Evolutionary conservation across 1,140 invertebrate genomes (phyloP), one percentile per base, ranked within the genome.

Genomic region (Euura lappo): DNA sequence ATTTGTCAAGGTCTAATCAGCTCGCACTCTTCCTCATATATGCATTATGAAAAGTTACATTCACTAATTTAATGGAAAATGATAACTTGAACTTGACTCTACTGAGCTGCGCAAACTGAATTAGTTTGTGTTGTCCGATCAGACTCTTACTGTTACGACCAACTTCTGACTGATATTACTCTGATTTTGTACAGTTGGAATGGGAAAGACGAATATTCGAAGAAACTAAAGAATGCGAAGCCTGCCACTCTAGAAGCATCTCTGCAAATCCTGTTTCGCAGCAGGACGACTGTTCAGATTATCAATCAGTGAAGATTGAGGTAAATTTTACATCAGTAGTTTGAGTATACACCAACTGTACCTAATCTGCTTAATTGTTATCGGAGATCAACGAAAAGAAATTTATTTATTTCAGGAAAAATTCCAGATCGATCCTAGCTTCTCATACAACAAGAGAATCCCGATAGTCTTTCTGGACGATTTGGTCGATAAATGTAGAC

Each of bases 271-370:
- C 90, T 72, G 81, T 88, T 43, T 83, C 92, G 64, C 88, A 91
- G 68, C 89, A 91, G 77, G 87, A 91, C 71, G 91, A 93, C 80
- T 96, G 92, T 81, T 92, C 92, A 77, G 96, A 98, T 89, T 97
- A 95, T 87, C 96, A 97, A 88, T 96, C 98, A 90, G 92, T 98
- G 28, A 96, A 96, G 89, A 90, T 95, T 80, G 94, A 95, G 87
- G 93, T 92, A 87, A 72, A 76, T 75, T 43, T 76, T 8, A 11
- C 45, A 6, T 69, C 11, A 45, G 11, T 66, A 44, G 47, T 77
- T 73, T 60, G 68, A 68, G 44, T 47, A 76, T 66, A 71, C 66
- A 43, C 5, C 66, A 28, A 28, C 1, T 28, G 28, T 28, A 28
- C 1, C 28, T 28, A 28, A 28, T 28, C 28, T 28, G 28, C 28